Percentiles rank a stretch among this genome's conserved stretches.
Evolutionary conservation across 2,888 invertebrate genomes (phyloP).

Genomic region (Eupithecia centaureata): DNA sequence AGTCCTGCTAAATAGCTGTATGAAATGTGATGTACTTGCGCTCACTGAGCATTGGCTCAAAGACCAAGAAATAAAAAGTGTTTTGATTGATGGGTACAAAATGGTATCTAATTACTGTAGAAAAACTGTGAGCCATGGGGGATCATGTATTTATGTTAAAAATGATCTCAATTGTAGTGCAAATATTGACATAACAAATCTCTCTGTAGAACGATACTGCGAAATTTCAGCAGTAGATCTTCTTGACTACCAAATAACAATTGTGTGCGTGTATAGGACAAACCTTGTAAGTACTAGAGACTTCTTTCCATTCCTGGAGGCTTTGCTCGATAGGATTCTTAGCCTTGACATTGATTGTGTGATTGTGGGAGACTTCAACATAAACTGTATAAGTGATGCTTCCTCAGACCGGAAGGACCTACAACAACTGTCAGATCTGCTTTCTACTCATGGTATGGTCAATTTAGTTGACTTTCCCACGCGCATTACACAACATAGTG

Average conservation of each 20-base stretch:
- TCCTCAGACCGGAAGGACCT: too few relatives aligned
- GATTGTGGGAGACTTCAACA: too few relatives aligned
- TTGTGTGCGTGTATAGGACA: slow-evolving; percentile 22
- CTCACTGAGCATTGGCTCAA: slow-evolving; percentile 24
- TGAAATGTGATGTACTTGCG: slow-evolving; percentile 22
- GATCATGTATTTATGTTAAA: slow-evolving; percentile 20
- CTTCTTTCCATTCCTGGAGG: slow-evolving; percentile 14
- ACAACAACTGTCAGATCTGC: too few relatives aligned
- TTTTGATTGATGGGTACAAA: slow-evolving; percentile 10
- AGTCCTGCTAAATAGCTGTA: slow-evolving; percentile 14
- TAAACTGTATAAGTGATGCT: too few relatives aligned
- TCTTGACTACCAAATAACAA: slow-evolving; percentile 14
- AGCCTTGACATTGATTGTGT: too few relatives aligned
- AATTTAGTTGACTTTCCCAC: too few relatives aligned
- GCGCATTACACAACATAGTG: too few relatives aligned
- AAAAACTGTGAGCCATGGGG: slow-evolving; percentile 8
- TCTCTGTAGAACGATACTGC: slow-evolving; percentile 15
- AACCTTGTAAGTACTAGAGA: slow-evolving; percentile 12
- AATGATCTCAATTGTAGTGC: slow-evolving; percentile 11
- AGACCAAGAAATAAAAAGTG: slow-evolving; percentile 13
- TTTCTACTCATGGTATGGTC: too few relatives aligned
- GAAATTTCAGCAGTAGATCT: too few relatives aligned
- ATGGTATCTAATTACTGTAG: slow-evolving; percentile 22
- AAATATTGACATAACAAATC: not conserved
- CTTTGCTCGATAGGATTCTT: slow-evolving; percentile 26